Base-by-base conservation (phyloP, 2,888 invertebrate species). In the Mylabris sibirica region DNA sequence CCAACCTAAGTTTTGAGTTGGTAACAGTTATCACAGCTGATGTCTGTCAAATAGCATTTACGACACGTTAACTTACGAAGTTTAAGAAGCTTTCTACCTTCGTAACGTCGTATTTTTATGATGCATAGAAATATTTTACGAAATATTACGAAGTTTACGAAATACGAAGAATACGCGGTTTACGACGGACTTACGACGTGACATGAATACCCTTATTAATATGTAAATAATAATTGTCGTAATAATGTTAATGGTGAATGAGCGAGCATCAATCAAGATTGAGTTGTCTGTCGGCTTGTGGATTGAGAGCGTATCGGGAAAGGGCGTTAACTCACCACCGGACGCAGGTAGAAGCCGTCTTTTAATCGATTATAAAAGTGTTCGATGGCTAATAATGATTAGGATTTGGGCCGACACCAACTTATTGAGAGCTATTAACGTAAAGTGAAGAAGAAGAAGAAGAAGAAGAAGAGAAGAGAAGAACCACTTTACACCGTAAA, bases 331-430 rank as follows among this genome's bases (percentile, higher is more conserved):
- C 57, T 26, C 26, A 1, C 24, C 26, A 57, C 17, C 22, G 57
- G 57, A 26, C 57, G 66, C 80, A 81, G 80, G 80, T 81, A 81
- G 74, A 77, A 74, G 69, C 57, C 57, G 57, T 57, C 68, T 65
- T 74, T 70, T 80, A 80, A 81, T 81, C 81, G 79, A 79, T 80
- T 78, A 75, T 76, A 75, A 79, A 79, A 79, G 78, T 81, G 79
- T 80, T 81, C 80, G 80, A 81, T 80, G 79, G 75, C 72, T 75
- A 77, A 77, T 79, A 78, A 78, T 71, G 79, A 80, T 81, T 80
- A 79, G 78, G 57, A 57, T 57, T 24, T 26, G 57, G 26, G 57
- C 26, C 26, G 57, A 6, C 57, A 24, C 24, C 57, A 24, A 57
- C 20, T 24, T 57, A 57, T 26, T 12, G 24, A 57, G 72, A 65